Base-by-base conservation (phyloP, 1,140 invertebrate species). In the Drosophila jambulina region DNA sequence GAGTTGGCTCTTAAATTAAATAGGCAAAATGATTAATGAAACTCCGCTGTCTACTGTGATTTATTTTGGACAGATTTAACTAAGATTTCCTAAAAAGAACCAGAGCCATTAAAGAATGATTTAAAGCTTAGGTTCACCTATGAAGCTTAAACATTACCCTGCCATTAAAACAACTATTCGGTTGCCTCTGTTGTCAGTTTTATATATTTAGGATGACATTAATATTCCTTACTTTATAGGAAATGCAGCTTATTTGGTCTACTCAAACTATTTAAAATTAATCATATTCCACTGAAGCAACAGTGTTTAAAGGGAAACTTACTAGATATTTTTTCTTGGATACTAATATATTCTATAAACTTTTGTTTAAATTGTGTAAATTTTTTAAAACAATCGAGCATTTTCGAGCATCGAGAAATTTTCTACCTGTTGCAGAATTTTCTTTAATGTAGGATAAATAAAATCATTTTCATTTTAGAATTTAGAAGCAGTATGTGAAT, bases 1-100 rank as follows among this genome's bases (percentile, higher is more conserved):
- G 53, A 56, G 34, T 38, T 56, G 53, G 53, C 53, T 56, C 53
- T 56, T 56, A 56, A 38, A 56, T 56, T 38, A 25, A 38, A 56
- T 56, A 56, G 53, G 53, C 53, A 56, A 38, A 12, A 56, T 56
- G 53, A 56, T 56, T 56, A 56, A 56, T 56, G 53, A 25, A 54
- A 54, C 9, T 23, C 21, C 0, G 13, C 21, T 36, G 51, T 56
- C 34, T 23, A 1, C 10, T 56, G 34, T 38, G 53, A 56, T 56
- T 56, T 56, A 56, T 38, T 38, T 56, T 38, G 10, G 53, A 38
- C 53, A 38, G 34, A 56, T 38, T 25, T 23, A 19, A 10, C 29
- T 15, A 21, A 9, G 49, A 34, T 53, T 53, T 53, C 29, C 49
- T 34, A 19, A 51, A 53, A 21, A 15, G 12, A 53, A 56, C 7